Evolutionary conservation across 2,797 vertebrate genomes (phyloP).

Genomic region (Selene dorsalis): DNA sequence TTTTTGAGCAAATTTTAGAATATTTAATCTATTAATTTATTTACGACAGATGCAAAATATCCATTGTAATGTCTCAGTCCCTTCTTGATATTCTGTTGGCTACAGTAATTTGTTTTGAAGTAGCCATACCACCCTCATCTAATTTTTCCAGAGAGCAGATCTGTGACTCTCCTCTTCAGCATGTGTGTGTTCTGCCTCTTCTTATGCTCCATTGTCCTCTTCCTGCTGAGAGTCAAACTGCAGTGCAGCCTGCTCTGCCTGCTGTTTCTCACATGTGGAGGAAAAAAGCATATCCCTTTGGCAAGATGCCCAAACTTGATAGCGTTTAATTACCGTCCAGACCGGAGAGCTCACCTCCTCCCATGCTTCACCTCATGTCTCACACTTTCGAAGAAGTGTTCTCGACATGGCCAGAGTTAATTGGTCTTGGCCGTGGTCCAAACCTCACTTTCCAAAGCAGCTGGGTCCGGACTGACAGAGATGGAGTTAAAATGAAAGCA

Average conservation of each 20-base stretch:
- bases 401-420: slow-evolving; percentile 41
- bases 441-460: slow-evolving; percentile 28
- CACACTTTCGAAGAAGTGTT: slow-evolving; percentile 1
- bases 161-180: neutral
- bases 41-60: neutral
- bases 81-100: neutral
- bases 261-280: slow-evolving; percentile 27
- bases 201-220: slow-evolving; percentile 41
- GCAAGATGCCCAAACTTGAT: slow-evolving; percentile 53
- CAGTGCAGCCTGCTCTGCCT: neutral
- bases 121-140: neutral
- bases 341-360: slow-evolving; percentile 31
- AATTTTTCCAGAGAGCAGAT: neutral
- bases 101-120: neutral
- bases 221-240: slow-evolving; percentile 49
- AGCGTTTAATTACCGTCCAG: slow-evolving; percentile 47
- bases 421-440: slow-evolving; percentile 64
- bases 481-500: slow-evolving; percentile 42
- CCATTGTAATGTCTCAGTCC: neutral
- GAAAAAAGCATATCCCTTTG: slow-evolving; percentile 38
- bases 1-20: neutral
- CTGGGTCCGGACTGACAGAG: slow-evolving; percentile 14
- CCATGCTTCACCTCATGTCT: slow-evolving; percentile 25
- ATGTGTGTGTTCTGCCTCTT: slow-evolving; percentile 15
- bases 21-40: neutral